A percentile compares a stretch with the other conserved stretches of the same genome.
These are phyloP conservation scores for Drosophila rellima DNA, from an alignment of 2,888 invertebrate species.

Conservation along the genomic window DNA sequence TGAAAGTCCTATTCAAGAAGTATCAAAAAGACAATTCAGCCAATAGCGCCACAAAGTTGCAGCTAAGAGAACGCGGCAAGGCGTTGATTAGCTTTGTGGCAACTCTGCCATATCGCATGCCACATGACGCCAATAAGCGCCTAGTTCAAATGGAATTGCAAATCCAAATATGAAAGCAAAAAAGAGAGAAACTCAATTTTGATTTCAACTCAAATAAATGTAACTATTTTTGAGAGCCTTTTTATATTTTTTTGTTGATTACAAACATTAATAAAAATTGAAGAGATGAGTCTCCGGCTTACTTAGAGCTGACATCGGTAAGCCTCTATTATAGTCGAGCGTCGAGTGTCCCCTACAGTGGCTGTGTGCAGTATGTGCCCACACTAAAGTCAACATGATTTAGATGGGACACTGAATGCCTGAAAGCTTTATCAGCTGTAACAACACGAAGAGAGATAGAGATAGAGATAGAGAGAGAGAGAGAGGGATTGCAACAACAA, in stretches of 20 bases:
- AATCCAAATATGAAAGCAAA: neutral
- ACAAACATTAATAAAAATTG: constrained; percentile 18
- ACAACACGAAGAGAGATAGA: constrained; percentile 42
- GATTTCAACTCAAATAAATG: neutral
- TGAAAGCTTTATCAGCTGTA: constrained; percentile 71
- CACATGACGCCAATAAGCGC: neutral
- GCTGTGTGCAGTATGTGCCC: constrained; percentile 13
- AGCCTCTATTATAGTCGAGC: constrained; percentile 7
- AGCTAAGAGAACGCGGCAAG: constrained; percentile 7
- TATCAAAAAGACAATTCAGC: neutral
- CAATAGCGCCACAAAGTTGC: neutral
- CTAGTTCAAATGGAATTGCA: constrained; percentile 10
- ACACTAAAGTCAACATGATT: constrained; percentile 56
- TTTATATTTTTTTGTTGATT: neutral
- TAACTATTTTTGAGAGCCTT: neutral
- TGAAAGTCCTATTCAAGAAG: constrained; percentile 1
- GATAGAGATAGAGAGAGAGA: neutral
- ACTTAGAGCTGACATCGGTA: constrained; percentile 21
- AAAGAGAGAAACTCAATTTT: neutral
- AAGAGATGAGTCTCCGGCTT: neutral
- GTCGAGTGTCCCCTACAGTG: constrained; percentile 13
- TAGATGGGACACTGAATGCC: constrained; percentile 59
- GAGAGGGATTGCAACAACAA: constrained; percentile 17
- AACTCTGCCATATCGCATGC: constrained; percentile 1
- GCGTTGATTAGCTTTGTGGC: constrained; percentile 11